A percentile compares a stretch with the other conserved stretches of the same genome.
Evolutionary conservation across 1,140 invertebrate genomes (phyloP).

Genomic region (Drosophila busckii): DNA sequence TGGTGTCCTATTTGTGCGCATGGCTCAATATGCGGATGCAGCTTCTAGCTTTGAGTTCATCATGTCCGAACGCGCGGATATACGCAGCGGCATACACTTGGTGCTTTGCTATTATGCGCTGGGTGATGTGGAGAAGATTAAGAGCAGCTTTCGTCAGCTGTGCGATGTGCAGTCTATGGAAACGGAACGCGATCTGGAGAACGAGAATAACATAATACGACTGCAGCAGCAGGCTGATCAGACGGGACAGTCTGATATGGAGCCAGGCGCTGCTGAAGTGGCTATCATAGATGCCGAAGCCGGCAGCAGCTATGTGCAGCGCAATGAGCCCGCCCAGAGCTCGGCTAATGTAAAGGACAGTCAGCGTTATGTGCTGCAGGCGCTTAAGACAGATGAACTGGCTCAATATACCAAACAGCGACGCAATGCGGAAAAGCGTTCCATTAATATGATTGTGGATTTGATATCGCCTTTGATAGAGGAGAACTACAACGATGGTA

Average conservation of each 20-base stretch:
- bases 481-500: slow-evolving; percentile 85
- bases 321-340: slow-evolving; percentile 20
- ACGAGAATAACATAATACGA: slow-evolving; percentile 64
- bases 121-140: slow-evolving; percentile 96
- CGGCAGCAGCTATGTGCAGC: slow-evolving; percentile 25
- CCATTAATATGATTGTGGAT: slow-evolving; percentile 93
- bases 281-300: slow-evolving; percentile 45
- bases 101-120: slow-evolving; percentile 96
- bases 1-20: slow-evolving; percentile 95
- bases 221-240: slow-evolving; percentile 60
- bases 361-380: slow-evolving; percentile 83
- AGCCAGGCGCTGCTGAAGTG: slow-evolving; percentile 39
- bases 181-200: slow-evolving; percentile 90
- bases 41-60: slow-evolving; percentile 98
- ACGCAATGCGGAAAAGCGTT: slow-evolving; percentile 89
- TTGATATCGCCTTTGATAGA: slow-evolving; percentile 93
- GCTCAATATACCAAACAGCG: slow-evolving; percentile 87
- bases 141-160: slow-evolving; percentile 93
- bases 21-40: slow-evolving; percentile 97
- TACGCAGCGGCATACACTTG: slow-evolving; percentile 93
- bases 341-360: slow-evolving; percentile 48
- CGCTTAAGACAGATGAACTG: slow-evolving; percentile 89
- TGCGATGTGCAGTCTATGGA: slow-evolving; percentile 92
- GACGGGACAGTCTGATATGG: slow-evolving; percentile 15
- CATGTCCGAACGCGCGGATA: slow-evolving; percentile 96